Evolutionary conservation across 2,888 invertebrate genomes (phyloP).

Genomic region (Lamellibrachia satsuma): DNA sequence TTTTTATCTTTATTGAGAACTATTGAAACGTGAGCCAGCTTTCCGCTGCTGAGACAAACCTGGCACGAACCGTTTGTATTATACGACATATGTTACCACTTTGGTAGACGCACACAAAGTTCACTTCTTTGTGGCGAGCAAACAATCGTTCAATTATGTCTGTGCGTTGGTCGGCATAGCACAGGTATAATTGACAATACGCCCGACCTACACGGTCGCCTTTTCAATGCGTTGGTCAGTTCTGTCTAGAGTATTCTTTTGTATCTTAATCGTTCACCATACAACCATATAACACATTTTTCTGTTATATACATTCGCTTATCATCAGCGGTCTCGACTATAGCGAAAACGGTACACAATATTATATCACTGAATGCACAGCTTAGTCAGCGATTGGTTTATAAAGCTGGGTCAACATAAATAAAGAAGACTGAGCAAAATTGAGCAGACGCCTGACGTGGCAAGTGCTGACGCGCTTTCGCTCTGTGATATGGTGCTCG

Average conservation of each 20-base stretch:
- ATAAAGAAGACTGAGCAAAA: background rate
- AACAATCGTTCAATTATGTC: constrained; percentile 3
- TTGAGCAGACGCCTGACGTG: background rate
- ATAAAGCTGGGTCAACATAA: background rate
- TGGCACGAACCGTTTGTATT: background rate
- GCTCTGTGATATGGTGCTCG: background rate
- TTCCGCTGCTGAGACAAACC: background rate
- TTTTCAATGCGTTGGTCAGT: background rate
- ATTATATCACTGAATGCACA: background rate
- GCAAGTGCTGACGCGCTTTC: background rate
- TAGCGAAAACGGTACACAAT: background rate
- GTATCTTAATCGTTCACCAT: background rate
- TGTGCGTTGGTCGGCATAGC: background rate
- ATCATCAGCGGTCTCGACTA: background rate
- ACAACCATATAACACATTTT: background rate
- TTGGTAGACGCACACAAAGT: background rate
- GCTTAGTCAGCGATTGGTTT: background rate
- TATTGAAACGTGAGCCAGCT: too few species aligned
- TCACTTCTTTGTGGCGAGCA: background rate
- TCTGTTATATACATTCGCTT: background rate
- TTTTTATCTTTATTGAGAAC: too few species aligned
- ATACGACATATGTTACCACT: background rate
- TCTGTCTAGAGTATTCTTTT: background rate
- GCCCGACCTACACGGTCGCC: background rate
- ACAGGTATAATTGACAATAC: background rate